Percentiles rank a stretch among this genome's conserved stretches.
Evolutionary conservation across 2,888 invertebrate genomes (phyloP).

Genomic region (Trissolcus brochymenae): DNA sequence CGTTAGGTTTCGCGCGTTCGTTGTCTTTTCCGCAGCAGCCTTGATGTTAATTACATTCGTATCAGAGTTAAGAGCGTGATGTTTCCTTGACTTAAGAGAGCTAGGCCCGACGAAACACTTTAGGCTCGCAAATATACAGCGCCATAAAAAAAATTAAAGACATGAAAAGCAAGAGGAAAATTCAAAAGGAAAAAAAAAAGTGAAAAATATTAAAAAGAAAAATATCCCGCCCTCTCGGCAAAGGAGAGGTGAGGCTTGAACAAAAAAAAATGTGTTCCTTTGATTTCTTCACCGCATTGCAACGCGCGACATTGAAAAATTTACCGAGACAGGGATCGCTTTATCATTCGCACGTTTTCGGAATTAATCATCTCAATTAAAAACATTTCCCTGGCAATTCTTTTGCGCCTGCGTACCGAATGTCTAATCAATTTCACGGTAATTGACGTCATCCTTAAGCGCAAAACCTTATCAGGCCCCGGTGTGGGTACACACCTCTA

Average conservation of each 20-base stretch:
- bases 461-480: constrained; percentile 21
- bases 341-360: too few species aligned
- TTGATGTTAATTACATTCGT: constrained; percentile 46
- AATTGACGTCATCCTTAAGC: constrained; percentile 31
- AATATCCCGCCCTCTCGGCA: too few species aligned
- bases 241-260: too few species aligned
- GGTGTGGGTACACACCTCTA: constrained; percentile 15
- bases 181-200: too few species aligned
- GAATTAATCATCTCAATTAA: not conserved
- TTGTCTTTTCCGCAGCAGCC: constrained; percentile 26
- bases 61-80: constrained; percentile 33
- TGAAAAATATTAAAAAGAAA: too few species aligned
- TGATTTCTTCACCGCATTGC: too few species aligned
- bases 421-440: constrained; percentile 27
- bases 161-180: too few species aligned
- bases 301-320: too few species aligned
- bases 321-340: too few species aligned
- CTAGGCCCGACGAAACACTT: constrained; percentile 60
- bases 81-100: constrained; percentile 59
- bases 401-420: not conserved
- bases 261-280: too few species aligned
- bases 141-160: too few species aligned
- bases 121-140: constrained; percentile 27
- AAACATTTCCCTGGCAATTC: too few species aligned
- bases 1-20: constrained; percentile 35